Conservation (phyloP, 2,797 vertebrate genomes). For the Austrolebias charrua region DNA sequence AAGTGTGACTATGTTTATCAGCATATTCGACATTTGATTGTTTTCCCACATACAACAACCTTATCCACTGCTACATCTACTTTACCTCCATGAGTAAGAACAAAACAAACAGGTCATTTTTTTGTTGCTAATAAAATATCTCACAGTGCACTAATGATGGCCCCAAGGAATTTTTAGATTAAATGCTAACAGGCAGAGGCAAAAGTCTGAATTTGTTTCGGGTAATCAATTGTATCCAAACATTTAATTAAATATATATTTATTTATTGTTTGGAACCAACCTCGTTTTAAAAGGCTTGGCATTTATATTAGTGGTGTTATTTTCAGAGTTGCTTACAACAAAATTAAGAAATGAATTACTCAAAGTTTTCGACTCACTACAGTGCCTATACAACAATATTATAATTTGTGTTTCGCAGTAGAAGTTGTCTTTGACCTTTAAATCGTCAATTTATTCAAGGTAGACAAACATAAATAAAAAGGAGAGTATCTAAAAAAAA, state of each 20-base stretch:
- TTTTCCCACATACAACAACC: slow-evolving; percentile 13
- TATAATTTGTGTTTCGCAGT: not conserved
- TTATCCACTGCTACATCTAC: slow-evolving; percentile 14
- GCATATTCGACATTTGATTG: slow-evolving; percentile 2
- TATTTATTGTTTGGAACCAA: slow-evolving; percentile 6
- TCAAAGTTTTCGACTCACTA: not conserved
- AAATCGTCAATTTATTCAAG: not conserved
- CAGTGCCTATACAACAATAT: not conserved
- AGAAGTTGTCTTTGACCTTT: slow-evolving; percentile 3
- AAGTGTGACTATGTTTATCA: slow-evolving; percentile 4
- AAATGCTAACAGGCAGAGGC: not conserved
- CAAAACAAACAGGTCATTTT: slow-evolving; percentile 1
- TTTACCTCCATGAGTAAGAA: not conserved
- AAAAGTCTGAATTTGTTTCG: not conserved
- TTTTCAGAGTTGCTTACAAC: slow-evolving; percentile 13
- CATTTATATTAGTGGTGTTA: not conserved
- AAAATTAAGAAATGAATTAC: slow-evolving; percentile 4
- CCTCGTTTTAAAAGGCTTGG: too few relatives aligned
- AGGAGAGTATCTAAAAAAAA: not conserved
- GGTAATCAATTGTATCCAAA: not conserved
- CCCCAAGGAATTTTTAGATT: not conserved
- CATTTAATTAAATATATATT: slow-evolving; percentile 17
- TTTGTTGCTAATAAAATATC: not conserved
- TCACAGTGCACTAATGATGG: not conserved
- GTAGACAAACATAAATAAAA: slow-evolving; percentile 1